phyloP scores from a whole-genome alignment of 2,797 vertebrate species.

The Diceros bicornis region DNA sequence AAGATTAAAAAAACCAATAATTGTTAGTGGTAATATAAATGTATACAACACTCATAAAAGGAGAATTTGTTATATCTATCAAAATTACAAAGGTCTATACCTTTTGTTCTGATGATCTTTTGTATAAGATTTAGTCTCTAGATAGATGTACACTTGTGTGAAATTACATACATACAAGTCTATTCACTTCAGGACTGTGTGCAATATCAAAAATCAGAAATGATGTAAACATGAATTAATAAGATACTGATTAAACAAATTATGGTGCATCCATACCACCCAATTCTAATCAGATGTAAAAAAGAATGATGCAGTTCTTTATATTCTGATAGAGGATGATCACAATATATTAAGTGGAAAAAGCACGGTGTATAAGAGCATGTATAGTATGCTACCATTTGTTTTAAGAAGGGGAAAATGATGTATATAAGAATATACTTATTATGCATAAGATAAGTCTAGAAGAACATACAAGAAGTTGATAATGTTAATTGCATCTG shows the following conservation, averaged over 20 bases:
- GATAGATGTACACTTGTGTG: background rate
- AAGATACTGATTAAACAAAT: background rate
- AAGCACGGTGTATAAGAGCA: background rate
- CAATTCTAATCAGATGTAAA: conserved; percentile 2
- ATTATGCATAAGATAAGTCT: background rate
- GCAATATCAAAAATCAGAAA: background rate
- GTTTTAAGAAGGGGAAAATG: background rate
- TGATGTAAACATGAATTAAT: background rate
- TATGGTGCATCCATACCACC: background rate
- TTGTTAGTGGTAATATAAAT: background rate
- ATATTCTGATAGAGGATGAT: background rate
- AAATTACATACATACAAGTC: background rate
- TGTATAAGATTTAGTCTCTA: background rate
- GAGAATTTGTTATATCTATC: background rate
- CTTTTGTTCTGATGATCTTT: background rate
- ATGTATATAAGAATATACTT: background rate
- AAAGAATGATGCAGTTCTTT: background rate
- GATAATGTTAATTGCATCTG: background rate
- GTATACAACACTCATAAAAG: background rate
- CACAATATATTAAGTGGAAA: background rate
- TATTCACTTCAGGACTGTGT: background rate
- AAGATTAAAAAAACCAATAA: background rate
- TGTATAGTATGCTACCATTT: background rate
- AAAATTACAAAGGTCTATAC: background rate
- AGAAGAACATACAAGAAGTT: background rate